Base-by-base conservation (phyloP, 2,797 vertebrate species). In the Dallia pectoralis region DNA sequence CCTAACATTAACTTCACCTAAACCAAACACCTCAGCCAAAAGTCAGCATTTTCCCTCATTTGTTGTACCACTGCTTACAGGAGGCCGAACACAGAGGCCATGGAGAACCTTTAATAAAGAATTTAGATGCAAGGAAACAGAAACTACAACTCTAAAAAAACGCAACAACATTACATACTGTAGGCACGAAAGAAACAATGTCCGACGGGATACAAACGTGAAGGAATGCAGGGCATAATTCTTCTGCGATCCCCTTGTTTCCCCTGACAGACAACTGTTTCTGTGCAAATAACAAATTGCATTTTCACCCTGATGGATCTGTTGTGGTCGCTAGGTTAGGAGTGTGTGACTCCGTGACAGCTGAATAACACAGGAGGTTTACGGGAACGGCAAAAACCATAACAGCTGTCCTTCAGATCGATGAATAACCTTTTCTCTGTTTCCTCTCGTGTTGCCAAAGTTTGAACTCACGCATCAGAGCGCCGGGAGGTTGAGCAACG, bases 351-450 rank as follows among this genome's bases (percentile, higher is more conserved):
- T 30, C 30, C 32, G 29, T 32, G 29, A 33, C 62, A 64, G 62
- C 53, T 59, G 53, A 59, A 18, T 2, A 19, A 33, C 30, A n/a
- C 27, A 19, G 62, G 22, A 64, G 30, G 62, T 64, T 64, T 33
- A 33, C 32, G 18, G 32, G 14, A 19, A 33, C 1, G 62, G 11
- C 9, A 8, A 19, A 27, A 59, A 59, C 22, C 30, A 64, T 18
- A 32, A 64, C 62, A 64, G 62, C 30, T 64, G 62, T 64, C 62
- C 69, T 71, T n/a, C 29, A 44, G 53, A 62, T 14, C 4, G 32
- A 67, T 19, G 22, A 40, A 33, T 44, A 44, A 44, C 19, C 6
- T 29, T 29, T 30, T 73, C 51, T 49, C 47, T 33, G 12, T 67
- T 73, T 40, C 48, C 64, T 29, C 30, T 32, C 25, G n/a, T 9